phyloP scores from a whole-genome alignment of 2,113 vertebrate species.

The Apaloderma vittatum region DNA sequence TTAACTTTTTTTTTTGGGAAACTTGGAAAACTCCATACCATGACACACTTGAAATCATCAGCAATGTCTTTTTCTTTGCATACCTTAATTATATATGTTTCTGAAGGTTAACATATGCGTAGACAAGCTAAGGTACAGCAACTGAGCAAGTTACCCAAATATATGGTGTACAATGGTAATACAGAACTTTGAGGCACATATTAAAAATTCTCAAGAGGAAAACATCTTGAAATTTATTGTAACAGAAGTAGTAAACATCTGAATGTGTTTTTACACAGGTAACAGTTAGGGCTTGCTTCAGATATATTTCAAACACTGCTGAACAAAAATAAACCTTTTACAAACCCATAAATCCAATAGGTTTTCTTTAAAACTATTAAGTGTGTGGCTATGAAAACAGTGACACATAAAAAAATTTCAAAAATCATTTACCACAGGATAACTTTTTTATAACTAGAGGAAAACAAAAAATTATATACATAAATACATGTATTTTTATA shows the following conservation, averaged over 20 bases:
- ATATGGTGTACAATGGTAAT: neutral
- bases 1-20: neutral
- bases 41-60: neutral
- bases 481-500: constrained; percentile 68
- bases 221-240: constrained; percentile 55
- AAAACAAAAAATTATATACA: constrained; percentile 73
- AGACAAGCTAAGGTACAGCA: neutral
- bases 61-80: neutral
- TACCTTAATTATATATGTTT: neutral
- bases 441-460: constrained; percentile 63
- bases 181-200: neutral
- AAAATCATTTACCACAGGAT: constrained; percentile 70
- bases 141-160: neutral
- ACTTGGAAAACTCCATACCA: neutral
- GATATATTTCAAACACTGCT: constrained; percentile 25
- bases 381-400: constrained; percentile 63
- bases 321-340: constrained; percentile 53
- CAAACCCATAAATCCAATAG: constrained; percentile 1
- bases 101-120: neutral
- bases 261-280: constrained; percentile 53
- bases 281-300: constrained; percentile 38
- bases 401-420: constrained; percentile 52
- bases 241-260: constrained; percentile 58
- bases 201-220: constrained; percentile 36
- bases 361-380: constrained; percentile 47